phyloP scores from a whole-genome alignment of 2,888 invertebrate species.

The Gari tellinella region DNA sequence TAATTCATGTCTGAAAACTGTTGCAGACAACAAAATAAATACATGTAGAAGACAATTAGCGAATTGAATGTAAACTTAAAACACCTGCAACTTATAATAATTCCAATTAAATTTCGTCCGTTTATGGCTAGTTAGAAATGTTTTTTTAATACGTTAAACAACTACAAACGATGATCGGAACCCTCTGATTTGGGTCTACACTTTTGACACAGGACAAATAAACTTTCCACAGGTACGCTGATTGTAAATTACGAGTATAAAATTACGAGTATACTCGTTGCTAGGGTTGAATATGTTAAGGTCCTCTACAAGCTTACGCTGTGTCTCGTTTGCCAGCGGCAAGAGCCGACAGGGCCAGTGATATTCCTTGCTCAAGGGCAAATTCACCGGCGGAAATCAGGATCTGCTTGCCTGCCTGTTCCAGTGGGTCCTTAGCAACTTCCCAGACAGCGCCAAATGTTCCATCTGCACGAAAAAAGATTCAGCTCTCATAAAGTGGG shows the following conservation, averaged over 20 bases:
- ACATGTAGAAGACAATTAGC: no score
- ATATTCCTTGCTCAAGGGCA: conserved; percentile 40
- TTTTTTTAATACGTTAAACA: not conserved
- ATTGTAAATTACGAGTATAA: not conserved
- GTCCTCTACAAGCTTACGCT: conserved; percentile 22
- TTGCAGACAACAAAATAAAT: no score
- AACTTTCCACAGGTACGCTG: no score
- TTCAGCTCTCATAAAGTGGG: no score
- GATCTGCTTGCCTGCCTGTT: conserved; percentile 39
- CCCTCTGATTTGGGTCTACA: not conserved
- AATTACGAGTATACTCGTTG: no score
- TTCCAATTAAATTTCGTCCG: no score
- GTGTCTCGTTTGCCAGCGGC: conserved; percentile 50
- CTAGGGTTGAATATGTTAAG: no score
- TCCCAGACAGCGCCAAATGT: conserved; percentile 54
- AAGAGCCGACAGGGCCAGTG: conserved; percentile 38
- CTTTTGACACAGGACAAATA: no score
- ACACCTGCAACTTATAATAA: no score
- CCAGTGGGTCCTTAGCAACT: conserved; percentile 50
- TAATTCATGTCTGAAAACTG: no score
- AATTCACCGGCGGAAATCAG: conserved; percentile 37
- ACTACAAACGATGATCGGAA: not conserved
- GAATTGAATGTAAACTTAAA: no score
- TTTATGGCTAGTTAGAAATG: no score
- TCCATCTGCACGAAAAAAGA: conserved; percentile 17